phyloP scores from a whole-genome alignment of 2,113 vertebrate species.

The Xenus cinereus region DNA sequence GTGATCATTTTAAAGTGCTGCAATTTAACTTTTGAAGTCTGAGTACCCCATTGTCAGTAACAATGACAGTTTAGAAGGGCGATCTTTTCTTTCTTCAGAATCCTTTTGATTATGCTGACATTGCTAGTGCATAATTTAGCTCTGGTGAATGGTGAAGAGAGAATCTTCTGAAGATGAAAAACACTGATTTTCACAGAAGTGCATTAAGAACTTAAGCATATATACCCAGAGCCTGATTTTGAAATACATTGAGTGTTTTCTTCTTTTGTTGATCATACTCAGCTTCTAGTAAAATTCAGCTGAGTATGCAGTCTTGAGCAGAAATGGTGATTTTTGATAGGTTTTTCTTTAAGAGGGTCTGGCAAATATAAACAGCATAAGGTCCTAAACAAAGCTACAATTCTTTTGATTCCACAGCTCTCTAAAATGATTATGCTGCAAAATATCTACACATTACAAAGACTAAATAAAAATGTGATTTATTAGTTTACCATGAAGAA shows the following conservation, averaged over 20 bases:
- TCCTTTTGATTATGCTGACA: constrained; percentile 41
- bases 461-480: background rate
- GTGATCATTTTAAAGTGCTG: background rate
- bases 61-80: background rate
- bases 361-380: background rate
- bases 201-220: background rate
- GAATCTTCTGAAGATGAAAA: background rate
- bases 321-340: background rate
- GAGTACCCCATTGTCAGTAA: constrained; percentile 26
- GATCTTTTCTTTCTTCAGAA: constrained; percentile 8
- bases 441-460: background rate
- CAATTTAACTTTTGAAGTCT: constrained; percentile 2
- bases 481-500: background rate
- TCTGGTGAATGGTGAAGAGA: background rate
- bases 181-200: constrained; percentile 30
- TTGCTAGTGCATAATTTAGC: background rate
- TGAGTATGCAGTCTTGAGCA: background rate
- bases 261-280: background rate
- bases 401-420: background rate
- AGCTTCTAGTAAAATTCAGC: background rate
- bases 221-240: background rate
- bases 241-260: background rate
- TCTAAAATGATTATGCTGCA: background rate
- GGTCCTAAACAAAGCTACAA: background rate
- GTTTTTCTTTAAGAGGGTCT: background rate